Conservation (phyloP, 2,113 vertebrate species). For the Microcebus jonahi region DNA sequence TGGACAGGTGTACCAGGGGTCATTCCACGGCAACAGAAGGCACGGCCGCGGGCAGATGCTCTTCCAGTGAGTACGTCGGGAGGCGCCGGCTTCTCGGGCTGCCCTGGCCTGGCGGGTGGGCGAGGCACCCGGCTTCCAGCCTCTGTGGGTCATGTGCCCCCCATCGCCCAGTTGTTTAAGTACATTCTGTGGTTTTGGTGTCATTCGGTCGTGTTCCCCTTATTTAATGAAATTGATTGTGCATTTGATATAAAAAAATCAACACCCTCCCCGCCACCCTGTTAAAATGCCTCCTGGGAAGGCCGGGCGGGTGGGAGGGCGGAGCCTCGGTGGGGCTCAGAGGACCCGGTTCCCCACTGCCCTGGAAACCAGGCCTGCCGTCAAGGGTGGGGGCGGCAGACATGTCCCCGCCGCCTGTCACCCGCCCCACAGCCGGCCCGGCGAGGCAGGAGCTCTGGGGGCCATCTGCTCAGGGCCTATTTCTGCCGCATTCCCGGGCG, state of each 20-base stretch:
- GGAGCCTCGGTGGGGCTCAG: too few species aligned
- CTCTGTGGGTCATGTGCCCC: neutral
- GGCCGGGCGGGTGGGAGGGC: neutral
- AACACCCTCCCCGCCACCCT: too few species aligned
- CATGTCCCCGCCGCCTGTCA: neutral
- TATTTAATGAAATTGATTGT: neutral
- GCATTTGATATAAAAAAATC: neutral
- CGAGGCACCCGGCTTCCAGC: neutral
- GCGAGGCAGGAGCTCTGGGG: neutral
- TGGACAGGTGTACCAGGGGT: conserved; percentile 54
- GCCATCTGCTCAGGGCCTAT: conserved; percentile 67
- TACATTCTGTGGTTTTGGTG: too few species aligned
- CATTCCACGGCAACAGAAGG: conserved; percentile 49
- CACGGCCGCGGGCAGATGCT: conserved; percentile 52
- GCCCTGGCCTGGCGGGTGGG: neutral
- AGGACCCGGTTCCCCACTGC: too few species aligned
- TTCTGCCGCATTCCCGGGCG: neutral
- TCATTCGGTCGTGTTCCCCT: neutral
- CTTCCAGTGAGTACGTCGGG: conserved; percentile 29
- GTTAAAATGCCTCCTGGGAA: neutral
- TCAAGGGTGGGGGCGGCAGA: neutral
- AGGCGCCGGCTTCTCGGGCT: neutral
- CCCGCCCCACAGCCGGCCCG: neutral
- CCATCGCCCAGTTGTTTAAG: neutral
- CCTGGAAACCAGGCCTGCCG: neutral